A percentile compares a stretch with the other conserved stretches of the same genome.
Evolutionary conservation across 2,113 vertebrate genomes (phyloP).

Genomic region (Sinocyclocheilus anshuiensis): DNA sequence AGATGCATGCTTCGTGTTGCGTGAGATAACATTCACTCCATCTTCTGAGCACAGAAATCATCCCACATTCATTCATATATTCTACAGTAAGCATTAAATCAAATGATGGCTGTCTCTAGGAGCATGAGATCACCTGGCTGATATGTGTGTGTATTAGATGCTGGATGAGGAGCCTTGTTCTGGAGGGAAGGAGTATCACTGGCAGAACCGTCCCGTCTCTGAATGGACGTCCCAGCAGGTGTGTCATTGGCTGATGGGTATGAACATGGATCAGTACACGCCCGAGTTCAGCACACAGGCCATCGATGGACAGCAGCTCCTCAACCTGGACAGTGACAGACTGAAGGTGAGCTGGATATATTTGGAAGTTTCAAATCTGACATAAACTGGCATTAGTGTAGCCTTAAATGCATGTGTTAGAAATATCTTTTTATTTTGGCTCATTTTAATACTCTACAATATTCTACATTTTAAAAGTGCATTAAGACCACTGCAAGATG

Average conservation of each 20-base stretch:
- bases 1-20: background rate
- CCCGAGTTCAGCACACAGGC: conserved; percentile 82
- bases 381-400: no score
- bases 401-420: no score
- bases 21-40: background rate
- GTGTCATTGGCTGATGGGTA: conserved; percentile 86
- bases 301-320: conserved; percentile 81
- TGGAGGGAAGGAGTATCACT: conserved; percentile 84
- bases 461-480: background rate
- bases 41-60: background rate
- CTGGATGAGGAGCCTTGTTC: conserved; percentile 81
- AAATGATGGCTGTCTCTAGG: background rate
- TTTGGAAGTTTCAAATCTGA: background rate
- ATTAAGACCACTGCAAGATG: background rate
- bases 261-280: conserved; percentile 91
- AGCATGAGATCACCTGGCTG: background rate
- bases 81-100: no score
- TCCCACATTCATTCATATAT: background rate
- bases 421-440: background rate
- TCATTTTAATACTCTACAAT: background rate
- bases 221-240: conserved; percentile 89
- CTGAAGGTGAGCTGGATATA: conserved; percentile 77
- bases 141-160: conserved; percentile 67
- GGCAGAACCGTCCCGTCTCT: conserved; percentile 84
- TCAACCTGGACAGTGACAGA: conserved; percentile 85